A percentile compares a stretch with the other conserved stretches of the same genome.
These are phyloP conservation scores for Cossypha heuglini DNA, from an alignment of 2,797 vertebrate species.

Conservation along the genomic window DNA sequence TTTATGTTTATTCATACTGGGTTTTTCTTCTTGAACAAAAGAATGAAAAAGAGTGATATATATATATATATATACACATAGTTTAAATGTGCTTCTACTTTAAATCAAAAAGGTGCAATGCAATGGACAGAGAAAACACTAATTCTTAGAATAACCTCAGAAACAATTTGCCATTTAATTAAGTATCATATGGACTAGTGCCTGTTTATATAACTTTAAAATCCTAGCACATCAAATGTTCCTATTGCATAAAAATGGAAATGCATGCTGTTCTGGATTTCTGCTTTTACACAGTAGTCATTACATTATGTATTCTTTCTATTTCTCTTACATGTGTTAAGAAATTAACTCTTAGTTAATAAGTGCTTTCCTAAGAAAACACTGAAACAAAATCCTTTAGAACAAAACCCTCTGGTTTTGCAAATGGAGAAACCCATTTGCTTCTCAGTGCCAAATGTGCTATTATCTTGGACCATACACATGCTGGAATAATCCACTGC, in stretches of 20 bases:
- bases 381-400: neutral
- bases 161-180: neutral
- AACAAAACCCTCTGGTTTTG: neutral
- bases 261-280: neutral
- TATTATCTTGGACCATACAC: neutral
- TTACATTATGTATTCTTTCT: neutral
- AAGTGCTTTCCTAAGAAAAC: neutral
- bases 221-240: neutral
- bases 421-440: neutral
- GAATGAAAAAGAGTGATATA: neutral
- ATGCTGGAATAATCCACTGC: neutral
- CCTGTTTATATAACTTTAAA: neutral
- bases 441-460: neutral
- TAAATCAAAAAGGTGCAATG: neutral
- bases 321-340: neutral
- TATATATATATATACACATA: too few species aligned
- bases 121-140: neutral
- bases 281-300: neutral
- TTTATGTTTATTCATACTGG: neutral
- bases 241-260: neutral
- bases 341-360: neutral
- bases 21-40: neutral
- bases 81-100: neutral
- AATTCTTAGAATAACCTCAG: neutral
- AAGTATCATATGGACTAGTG: neutral